Percentiles rank a stretch among this genome's conserved stretches.
These are phyloP conservation scores for Scalopus aquaticus DNA, from an alignment of 2,113 vertebrate genomes.

Conservation along the genomic window DNA sequence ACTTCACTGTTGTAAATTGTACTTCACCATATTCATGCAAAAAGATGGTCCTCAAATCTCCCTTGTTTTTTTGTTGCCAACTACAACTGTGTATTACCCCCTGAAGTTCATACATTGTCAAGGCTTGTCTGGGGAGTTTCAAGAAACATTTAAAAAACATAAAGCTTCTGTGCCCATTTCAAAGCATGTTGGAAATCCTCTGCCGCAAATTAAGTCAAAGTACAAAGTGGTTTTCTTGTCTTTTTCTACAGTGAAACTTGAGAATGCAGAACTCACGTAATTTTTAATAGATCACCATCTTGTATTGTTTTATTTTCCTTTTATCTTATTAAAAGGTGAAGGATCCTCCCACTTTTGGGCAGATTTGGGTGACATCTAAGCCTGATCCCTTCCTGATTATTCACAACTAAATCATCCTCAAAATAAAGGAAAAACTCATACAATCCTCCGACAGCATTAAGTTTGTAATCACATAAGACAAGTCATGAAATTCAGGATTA, in stretches of 20 bases:
- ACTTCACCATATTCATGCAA: slow-evolving; percentile 23
- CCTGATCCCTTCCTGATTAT: slow-evolving; percentile 54
- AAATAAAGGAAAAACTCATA: slow-evolving; percentile 58
- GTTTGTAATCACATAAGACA: slow-evolving; percentile 64
- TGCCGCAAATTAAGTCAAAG: slow-evolving; percentile 53
- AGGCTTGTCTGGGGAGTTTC: neutral
- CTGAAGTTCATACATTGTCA: neutral
- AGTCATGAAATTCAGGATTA: slow-evolving; percentile 66
- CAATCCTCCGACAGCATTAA: slow-evolving; percentile 55
- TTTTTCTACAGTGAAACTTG: slow-evolving; percentile 37
- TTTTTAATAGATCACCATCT: slow-evolving; percentile 2
- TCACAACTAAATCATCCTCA: slow-evolving; percentile 61
- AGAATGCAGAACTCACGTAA: neutral
- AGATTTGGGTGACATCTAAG: slow-evolving; percentile 60
- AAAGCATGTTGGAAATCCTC: slow-evolving; percentile 39
- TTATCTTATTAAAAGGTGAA: neutral
- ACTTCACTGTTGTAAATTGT: neutral
- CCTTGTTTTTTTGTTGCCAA: slow-evolving; percentile 13
- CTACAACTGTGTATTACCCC: neutral
- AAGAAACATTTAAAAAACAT: neutral
- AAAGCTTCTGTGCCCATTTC: neutral
- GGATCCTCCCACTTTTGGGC: neutral
- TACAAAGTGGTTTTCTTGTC: slow-evolving; percentile 37
- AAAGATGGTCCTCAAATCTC: neutral
- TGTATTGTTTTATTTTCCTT: neutral